Percentiles rank a stretch among this genome's conserved stretches.
These are phyloP conservation scores for Nowickia ferox DNA, from an alignment of 2,888 invertebrate genomes.

Conservation along the genomic window DNA sequence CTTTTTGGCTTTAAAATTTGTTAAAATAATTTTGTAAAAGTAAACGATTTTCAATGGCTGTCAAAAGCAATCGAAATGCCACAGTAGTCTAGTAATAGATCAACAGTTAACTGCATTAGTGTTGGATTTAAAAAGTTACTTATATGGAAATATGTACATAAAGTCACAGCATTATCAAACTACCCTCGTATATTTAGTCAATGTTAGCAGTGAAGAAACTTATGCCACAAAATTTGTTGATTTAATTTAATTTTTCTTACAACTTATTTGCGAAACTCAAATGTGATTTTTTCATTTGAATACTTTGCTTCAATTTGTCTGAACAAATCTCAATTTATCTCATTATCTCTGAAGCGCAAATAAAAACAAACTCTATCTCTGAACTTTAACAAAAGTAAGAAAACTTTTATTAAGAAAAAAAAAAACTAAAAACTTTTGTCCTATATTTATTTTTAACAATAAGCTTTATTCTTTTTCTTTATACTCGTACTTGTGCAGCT, in stretches of 20 bases:
- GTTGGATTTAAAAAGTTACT: too few species aligned
- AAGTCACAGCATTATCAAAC: too few species aligned
- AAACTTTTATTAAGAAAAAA: constrained; percentile 10
- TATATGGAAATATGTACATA: too few species aligned
- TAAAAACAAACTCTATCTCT: constrained; percentile 8
- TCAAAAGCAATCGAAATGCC: too few species aligned
- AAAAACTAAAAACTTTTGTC: constrained; percentile 44
- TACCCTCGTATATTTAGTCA: too few species aligned
- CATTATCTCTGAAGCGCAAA: constrained; percentile 32
- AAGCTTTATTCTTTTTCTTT: constrained; percentile 11
- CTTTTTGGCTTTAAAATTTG: too few species aligned
- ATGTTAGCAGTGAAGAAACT: too few species aligned
- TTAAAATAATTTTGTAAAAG: too few species aligned
- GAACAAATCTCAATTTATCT: constrained; percentile 26
- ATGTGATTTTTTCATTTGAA: background rate
- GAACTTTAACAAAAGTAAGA: constrained; percentile 26
- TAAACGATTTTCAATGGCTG: too few species aligned
- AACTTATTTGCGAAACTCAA: background rate
- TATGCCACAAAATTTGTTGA: too few species aligned
- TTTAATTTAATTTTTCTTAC: background rate
- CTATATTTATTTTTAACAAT: constrained; percentile 39
- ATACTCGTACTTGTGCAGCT: constrained; percentile 42
- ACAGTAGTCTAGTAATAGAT: too few species aligned
- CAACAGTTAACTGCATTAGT: too few species aligned
- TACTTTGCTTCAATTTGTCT: background rate